Conservation (phyloP, 1,140 invertebrate genomes). For the Diorhabda carinulata region DNA sequence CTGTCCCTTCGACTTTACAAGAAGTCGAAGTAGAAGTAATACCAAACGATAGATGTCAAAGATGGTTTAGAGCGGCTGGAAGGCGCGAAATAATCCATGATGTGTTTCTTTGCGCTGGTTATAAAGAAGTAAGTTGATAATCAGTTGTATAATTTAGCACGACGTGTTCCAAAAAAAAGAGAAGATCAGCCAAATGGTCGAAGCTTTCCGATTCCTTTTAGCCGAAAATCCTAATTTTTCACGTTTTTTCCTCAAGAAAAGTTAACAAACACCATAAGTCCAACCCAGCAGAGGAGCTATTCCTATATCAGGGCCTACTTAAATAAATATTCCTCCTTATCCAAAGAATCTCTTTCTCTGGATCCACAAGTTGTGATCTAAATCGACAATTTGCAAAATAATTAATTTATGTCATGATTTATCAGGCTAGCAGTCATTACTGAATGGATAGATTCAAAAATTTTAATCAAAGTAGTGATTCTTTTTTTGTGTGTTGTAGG, state of each 20-base stretch:
- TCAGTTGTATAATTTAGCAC: too few species aligned
- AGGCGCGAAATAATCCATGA: slow-evolving; percentile 87
- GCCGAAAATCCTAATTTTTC: background rate
- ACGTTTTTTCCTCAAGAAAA: background rate
- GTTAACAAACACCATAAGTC: too few species aligned
- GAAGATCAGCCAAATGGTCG: background rate
- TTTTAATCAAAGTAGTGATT: background rate
- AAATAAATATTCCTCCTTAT: too few species aligned
- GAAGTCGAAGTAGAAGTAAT: slow-evolving; percentile 85
- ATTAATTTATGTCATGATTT: too few species aligned
- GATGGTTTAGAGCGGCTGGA: slow-evolving; percentile 86
- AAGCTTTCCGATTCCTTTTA: background rate
- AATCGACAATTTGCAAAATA: too few species aligned
- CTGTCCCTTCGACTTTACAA: slow-evolving; percentile 68
- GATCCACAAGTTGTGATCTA: too few species aligned
- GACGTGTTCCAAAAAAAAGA: background rate
- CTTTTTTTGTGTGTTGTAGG: slow-evolving; percentile 45
- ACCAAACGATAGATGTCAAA: slow-evolving; percentile 83
- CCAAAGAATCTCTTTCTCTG: too few species aligned
- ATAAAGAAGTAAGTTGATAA: slow-evolving; percentile 65
- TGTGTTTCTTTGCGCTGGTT: slow-evolving; percentile 89
- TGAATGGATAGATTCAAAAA: background rate
- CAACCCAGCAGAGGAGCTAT: too few species aligned
- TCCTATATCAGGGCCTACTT: too few species aligned
- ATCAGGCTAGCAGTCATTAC: too few species aligned